Percentiles rank a stretch among this genome's conserved stretches.
These are phyloP conservation scores for Meloe dianella DNA, from an alignment of 2,888 invertebrate species.

Conservation along the genomic window DNA sequence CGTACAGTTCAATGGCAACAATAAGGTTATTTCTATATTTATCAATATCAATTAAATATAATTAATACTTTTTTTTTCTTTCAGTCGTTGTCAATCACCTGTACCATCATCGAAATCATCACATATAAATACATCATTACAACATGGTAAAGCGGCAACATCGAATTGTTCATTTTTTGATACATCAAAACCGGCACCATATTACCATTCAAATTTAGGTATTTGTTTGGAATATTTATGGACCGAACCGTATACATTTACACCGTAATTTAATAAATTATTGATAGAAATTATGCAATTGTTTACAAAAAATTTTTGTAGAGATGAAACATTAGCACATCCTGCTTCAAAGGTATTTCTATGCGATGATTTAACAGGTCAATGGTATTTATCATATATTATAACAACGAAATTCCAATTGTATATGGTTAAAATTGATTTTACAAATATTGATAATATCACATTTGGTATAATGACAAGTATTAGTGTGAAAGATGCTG, in stretches of 20 bases:
- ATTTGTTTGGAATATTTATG: conserved; percentile 89
- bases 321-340: conserved; percentile 59
- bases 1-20: conserved; percentile 63
- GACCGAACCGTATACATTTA: conserved; percentile 70
- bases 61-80: too few species aligned
- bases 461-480: conserved; percentile 77
- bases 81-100: conserved; percentile 63
- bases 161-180: conserved; percentile 58
- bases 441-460: conserved; percentile 70
- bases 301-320: conserved; percentile 41
- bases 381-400: conserved; percentile 82
- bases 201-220: conserved; percentile 71
- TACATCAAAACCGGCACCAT: conserved; percentile 47
- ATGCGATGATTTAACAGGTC: conserved; percentile 84
- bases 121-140: conserved; percentile 45
- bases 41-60: neutral
- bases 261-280: conserved; percentile 15
- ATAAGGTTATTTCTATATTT: conserved; percentile 52
- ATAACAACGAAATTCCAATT: conserved; percentile 70
- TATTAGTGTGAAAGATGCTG: conserved; percentile 84
- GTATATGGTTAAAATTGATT: conserved; percentile 72
- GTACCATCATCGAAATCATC: conserved; percentile 48
- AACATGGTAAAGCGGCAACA: conserved; percentile 35
- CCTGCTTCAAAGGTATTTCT: conserved; percentile 80
- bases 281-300: neutral